These are phyloP conservation scores for Ormyrus thymus DNA, from an alignment of 2,888 invertebrate genomes.

Conservation along the genomic window DNA sequence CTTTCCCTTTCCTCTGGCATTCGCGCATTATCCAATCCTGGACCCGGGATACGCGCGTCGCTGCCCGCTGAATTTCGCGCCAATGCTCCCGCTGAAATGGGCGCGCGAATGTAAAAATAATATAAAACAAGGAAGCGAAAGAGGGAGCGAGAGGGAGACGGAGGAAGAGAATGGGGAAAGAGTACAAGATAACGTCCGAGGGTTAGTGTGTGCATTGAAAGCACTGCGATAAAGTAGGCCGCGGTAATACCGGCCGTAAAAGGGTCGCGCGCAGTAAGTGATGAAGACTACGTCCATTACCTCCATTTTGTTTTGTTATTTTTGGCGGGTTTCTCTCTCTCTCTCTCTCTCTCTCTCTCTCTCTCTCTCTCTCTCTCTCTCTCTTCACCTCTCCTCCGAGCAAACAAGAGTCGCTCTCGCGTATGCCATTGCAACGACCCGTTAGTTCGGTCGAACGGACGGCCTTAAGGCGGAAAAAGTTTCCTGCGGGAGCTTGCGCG, in stretches of 20 bases:
- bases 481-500: too few species aligned
- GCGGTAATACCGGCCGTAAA: slow-evolving; percentile 56
- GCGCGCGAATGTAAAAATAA: slow-evolving; percentile 56
- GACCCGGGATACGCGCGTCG: neutral
- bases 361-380: slow-evolving; percentile 25
- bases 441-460: too few species aligned
- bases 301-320: slow-evolving; percentile 52
- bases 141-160: neutral
- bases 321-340: slow-evolving; percentile 14
- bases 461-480: too few species aligned
- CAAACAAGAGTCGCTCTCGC: slow-evolving; percentile 37
- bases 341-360: slow-evolving; percentile 29
- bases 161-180: neutral
- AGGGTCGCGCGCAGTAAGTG: slow-evolving; percentile 15
- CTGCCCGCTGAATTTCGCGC: slow-evolving; percentile 29
- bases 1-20: slow-evolving; percentile 29
- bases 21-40: slow-evolving; percentile 18
- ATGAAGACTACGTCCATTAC: slow-evolving; percentile 50
- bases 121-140: slow-evolving; percentile 40
- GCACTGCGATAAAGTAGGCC: slow-evolving; percentile 58
- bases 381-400: slow-evolving; percentile 8
- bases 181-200: neutral
- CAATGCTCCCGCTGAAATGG: slow-evolving; percentile 28
- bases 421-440: too few species aligned
- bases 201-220: slow-evolving; percentile 52